Base-by-base conservation (phyloP, 2,797 vertebrate genomes). In the Rhyacichthys aspro region DNA sequence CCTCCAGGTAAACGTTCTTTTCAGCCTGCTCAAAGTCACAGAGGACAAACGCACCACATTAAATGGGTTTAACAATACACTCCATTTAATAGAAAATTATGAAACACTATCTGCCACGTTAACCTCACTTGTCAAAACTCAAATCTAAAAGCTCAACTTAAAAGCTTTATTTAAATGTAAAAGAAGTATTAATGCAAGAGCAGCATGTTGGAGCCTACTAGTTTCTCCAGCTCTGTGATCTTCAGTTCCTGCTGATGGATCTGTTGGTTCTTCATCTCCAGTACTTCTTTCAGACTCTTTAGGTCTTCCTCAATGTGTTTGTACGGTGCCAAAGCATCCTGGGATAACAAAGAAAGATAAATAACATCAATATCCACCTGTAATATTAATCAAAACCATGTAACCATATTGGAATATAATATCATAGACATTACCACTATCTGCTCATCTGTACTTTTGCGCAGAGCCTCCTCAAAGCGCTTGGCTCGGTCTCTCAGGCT, bases 181-280 rank as follows among this genome's bases (percentile, higher is more conserved):
- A 5, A 28, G 4, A 28, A 28, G 23, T 28, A 5, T 28, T 28
- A 28, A 28, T 28, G 23, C n/a, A 0, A 32, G 64, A 73, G 55
- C 69, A 72, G 42, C 72, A 71, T 89, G 79, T 86, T 74, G 62
- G 86, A 82, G 55, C 94, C 89, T 86, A 98, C 97, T 93, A 98
- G 94, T 90, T 94, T 97, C 82, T 98, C 95, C 72, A 98, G 86
- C 54, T 98, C 95, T 8, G 95, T 86, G 19, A 99, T 98, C 84
- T 94, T 96, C 72, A 95, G 91, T 50, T 99, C 96, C 84, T 98
- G 97, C 58, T 96, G 89, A 72, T 98, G 97, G 75, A 99, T 99
- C 70, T 97, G 94, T 63, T 95, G 93, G 81, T 97, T 98, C 87
- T 98, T 98, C 96, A 99, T 96, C 86, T 98, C 96, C 65, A 99